Evolutionary conservation across 2,888 invertebrate genomes (phyloP), one percentile per base, ranked within the genome.

Genomic region (Strigamia maritima): DNA sequence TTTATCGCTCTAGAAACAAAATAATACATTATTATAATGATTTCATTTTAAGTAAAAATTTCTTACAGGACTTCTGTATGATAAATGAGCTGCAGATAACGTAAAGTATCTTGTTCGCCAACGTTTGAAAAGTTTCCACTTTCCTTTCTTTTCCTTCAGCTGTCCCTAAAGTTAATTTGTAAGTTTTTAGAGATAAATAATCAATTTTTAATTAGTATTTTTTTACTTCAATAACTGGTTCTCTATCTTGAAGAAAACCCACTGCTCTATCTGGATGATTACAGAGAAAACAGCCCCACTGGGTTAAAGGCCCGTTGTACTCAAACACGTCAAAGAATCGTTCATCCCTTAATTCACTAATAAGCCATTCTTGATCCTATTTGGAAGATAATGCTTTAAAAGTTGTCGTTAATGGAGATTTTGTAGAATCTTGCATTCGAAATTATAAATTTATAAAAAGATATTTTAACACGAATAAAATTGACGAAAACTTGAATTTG

Each of bases 91-190:
- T 0, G 95, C 96, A 38, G 95, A 95, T 31, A 97, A 88, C 1
- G 97, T 97, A 87, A 97, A 97, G 87, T 97, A 96, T 82, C 97
- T 88, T 6, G 96, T 97, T 82, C 96, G 90, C 97, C 97, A 97
- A 82, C 96, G 88, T 65, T 94, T 89, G 86, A 97, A 94, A 81
- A 97, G 89, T 82, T 94, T 89, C 96, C 96, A 97, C 83, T 94
- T 90, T 22, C 95, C 94, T 85, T 94, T 94, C 87, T 95, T 95
- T 88, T 95, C 95, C 86, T 95, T 95, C 60, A 95, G 87, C 85
- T 94, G 94, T 0, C 95, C 95, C 85, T 87, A 44, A 65, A 19
- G 77, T 2, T 3, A 44, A 44, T 44, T 44, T n/a, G 35, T 12
- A 40, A 44, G 8, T 2, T 44, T 14, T 44, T 16, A 44, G 44